Base-by-base conservation (phyloP, 2,113 vertebrate species). In the Callipepla squamata region DNA sequence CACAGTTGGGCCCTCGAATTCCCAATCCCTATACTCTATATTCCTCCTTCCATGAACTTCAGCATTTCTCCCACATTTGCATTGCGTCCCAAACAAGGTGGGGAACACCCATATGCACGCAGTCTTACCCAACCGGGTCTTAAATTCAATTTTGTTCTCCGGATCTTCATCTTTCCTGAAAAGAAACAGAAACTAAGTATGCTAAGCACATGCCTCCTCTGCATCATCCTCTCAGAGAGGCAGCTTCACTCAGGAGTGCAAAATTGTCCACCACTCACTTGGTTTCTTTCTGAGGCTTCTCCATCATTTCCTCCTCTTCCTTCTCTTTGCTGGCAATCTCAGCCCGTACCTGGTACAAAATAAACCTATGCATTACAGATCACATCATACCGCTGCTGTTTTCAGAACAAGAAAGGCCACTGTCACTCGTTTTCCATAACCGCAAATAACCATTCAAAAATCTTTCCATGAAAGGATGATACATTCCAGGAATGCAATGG, bases 131-230 rank as follows among this genome's bases (percentile, higher is more conserved):
- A 99, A 95, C 3, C 99, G 98, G 30, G 99, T 99, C 97, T 99
- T 99, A 79, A 99, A 99, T 96, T 99, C 99, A n/a, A 99, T 99
- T 98, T 99, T 99, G 96, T 99, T 98, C 95, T 99, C 99, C 7
- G 99, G 99, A 96, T 99, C 99, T 92, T 99, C 98, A 95, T 99
- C 99, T 96, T 99, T 99, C 96, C 99, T 99, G 89, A 93, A 86
- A 63, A 96, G 36, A 87, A 47, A 93, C 7, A 96, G 16, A 85
- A 50, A 65, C 77, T 21, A 45, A 84, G 30, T 1, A 73, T 8
- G 17, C 25, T 40, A 50, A 58, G 50, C 4, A 5, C 13, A 8
- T 1, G 8, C 7, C 32, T 53, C 73, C 59, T 47, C 34, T 44
- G 58, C 30, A 47, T 62, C 65, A 83, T 78, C 5, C 23, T 38